Conservation (phyloP, 2,113 vertebrate species). For the Sceloporus undulatus region DNA sequence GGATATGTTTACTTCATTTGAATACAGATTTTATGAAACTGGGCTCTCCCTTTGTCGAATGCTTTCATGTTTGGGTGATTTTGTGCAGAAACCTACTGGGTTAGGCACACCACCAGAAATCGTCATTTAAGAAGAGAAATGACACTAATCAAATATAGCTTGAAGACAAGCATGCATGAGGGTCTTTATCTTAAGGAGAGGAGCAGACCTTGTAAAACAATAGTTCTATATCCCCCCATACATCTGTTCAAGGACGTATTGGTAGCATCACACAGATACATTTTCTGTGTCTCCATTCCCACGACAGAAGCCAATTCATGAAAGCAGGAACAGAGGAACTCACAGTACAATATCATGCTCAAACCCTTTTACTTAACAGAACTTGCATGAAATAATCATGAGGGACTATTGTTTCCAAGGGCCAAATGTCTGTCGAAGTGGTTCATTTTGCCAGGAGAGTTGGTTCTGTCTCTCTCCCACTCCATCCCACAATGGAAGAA, state of each 20-base stretch:
- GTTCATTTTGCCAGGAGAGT: background rate
- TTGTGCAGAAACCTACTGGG: constrained; percentile 18
- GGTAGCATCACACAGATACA: no score
- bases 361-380: background rate
- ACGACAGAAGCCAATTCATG: background rate
- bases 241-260: no score
- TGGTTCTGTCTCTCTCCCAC: background rate
- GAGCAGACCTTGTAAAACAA: background rate
- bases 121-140: background rate
- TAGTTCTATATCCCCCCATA: no score
- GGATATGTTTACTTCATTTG: constrained; percentile 41
- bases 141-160: constrained; percentile 6
- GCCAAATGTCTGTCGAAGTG: background rate
- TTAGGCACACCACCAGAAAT: constrained; percentile 19
- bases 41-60: constrained; percentile 40
- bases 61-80: constrained; percentile 36
- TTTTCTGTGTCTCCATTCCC: background rate
- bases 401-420: background rate
- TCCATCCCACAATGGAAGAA: no score
- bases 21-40: constrained; percentile 30
- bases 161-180: background rate
- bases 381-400: background rate
- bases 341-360: background rate
- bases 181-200: background rate
- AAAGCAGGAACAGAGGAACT: background rate